These are phyloP conservation scores for Cosmia pyralina DNA, from an alignment of 2,888 invertebrate genomes.

Conservation along the genomic window DNA sequence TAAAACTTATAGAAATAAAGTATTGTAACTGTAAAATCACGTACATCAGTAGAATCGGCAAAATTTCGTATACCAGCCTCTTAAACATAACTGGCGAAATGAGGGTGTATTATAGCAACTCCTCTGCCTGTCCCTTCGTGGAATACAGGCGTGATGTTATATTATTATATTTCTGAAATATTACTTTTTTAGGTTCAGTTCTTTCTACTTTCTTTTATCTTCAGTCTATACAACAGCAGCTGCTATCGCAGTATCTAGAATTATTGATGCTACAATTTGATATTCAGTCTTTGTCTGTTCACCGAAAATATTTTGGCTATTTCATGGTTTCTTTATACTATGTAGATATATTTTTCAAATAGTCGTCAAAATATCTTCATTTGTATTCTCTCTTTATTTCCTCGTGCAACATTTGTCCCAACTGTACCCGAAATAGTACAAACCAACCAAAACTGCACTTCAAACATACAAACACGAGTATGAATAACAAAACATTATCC, in stretches of 20 bases:
- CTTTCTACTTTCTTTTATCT: not conserved
- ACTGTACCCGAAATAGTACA: not conserved
- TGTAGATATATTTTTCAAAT: not conserved
- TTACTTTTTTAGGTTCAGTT: not conserved
- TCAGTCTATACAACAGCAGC: too few relatives aligned
- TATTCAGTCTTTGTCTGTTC: not conserved
- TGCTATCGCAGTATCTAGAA: not conserved
- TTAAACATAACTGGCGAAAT: not conserved
- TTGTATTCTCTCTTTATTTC: conserved; percentile 19
- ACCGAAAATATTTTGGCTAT: not conserved
- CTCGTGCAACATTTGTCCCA: not conserved
- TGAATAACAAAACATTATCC: conserved; percentile 63
- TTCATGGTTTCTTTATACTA: not conserved
- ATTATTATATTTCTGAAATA: not conserved
- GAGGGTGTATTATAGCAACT: not conserved
- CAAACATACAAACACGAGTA: conserved; percentile 31
- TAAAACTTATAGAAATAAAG: too few relatives aligned
- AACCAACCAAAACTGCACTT: conserved; percentile 37
- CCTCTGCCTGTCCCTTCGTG: not conserved
- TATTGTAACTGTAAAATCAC: too few relatives aligned
- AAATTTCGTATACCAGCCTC: too few relatives aligned
- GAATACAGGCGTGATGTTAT: not conserved
- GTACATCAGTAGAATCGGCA: too few relatives aligned
- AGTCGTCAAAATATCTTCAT: conserved; percentile 1
- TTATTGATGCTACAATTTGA: not conserved